phyloP scores from a whole-genome alignment of 1,140 invertebrate genomes.

The Rhizoglyphus robini region DNA sequence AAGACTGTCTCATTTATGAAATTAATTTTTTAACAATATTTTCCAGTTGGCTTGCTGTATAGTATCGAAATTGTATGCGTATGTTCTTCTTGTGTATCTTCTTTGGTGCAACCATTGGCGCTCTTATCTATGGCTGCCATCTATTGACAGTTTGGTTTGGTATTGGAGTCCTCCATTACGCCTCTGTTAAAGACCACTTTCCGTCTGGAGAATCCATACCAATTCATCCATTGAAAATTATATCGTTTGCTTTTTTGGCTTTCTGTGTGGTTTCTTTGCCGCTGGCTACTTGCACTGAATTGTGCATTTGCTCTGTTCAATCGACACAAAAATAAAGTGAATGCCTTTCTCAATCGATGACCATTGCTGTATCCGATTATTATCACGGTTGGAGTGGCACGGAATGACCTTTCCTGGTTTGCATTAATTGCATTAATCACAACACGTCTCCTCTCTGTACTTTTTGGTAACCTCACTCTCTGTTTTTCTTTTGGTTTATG shows the following conservation, averaged over 20 bases:
- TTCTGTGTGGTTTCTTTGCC: constrained; percentile 70
- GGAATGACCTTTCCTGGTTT: too few relatives aligned
- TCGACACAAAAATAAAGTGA: constrained; percentile 78
- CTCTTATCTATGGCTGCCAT: constrained; percentile 83
- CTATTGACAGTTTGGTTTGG: constrained; percentile 87
- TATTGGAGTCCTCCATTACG: constrained; percentile 83
- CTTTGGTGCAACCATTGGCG: constrained; percentile 91
- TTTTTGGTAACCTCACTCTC: too few relatives aligned
- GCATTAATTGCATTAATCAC: too few relatives aligned
- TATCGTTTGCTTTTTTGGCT: constrained; percentile 82
- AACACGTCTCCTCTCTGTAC: too few relatives aligned
- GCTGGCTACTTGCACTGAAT: constrained; percentile 82
- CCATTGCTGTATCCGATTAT: constrained; percentile 23
- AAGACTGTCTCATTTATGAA: not conserved
- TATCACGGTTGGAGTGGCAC: constrained; percentile 21
- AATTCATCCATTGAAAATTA: constrained; percentile 92
- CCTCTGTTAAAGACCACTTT: constrained; percentile 88
- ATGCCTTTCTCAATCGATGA: constrained; percentile 85
- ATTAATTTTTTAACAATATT: not conserved
- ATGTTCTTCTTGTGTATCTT: constrained; percentile 98
- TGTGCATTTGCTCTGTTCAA: constrained; percentile 87
- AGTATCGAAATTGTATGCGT: constrained; percentile 98
- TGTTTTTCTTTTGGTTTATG: too few relatives aligned
- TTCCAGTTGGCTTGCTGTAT: constrained; percentile 59
- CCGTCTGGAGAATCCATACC: constrained; percentile 90